These are phyloP conservation scores for Brachionus manjavacas DNA, from an alignment of 1,140 invertebrate genomes.

Conservation along the genomic window DNA sequence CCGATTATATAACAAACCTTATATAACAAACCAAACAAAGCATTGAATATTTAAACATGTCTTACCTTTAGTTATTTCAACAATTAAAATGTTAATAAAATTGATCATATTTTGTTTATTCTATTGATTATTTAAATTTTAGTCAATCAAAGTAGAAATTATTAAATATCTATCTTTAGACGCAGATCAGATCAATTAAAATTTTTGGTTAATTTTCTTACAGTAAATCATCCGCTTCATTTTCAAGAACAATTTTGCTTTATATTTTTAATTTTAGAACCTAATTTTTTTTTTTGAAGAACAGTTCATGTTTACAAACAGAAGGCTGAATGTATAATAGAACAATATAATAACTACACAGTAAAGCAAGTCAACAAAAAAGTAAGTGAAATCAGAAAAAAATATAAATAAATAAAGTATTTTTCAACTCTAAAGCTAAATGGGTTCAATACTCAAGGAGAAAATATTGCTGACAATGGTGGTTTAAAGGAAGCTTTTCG, in stretches of 20 bases:
- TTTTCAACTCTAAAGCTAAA: slow-evolving; percentile 51
- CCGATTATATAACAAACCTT: too few relatives aligned
- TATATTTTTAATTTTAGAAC: neutral
- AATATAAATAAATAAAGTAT: neutral
- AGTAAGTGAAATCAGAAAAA: neutral
- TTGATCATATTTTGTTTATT: too few relatives aligned
- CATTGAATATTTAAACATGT: too few relatives aligned
- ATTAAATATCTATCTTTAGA: too few relatives aligned
- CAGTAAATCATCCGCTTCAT: too few relatives aligned
- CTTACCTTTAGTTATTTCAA: too few relatives aligned
- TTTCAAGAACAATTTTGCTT: neutral
- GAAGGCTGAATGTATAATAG: slow-evolving; percentile 6
- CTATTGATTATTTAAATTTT: too few relatives aligned
- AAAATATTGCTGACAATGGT: slow-evolving; percentile 61
- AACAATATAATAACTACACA: slow-evolving; percentile 16
- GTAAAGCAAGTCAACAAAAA: slow-evolving; percentile 29
- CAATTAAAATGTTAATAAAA: too few relatives aligned
- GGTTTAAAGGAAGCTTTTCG: slow-evolving; percentile 57
- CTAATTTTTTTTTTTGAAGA: neutral
- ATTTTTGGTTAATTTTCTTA: too few relatives aligned
- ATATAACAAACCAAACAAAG: too few relatives aligned
- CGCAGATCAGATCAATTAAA: too few relatives aligned
- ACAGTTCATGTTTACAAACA: slow-evolving; percentile 4
- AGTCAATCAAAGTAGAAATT: too few relatives aligned
- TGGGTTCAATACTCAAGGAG: slow-evolving; percentile 58